These are phyloP conservation scores for Copsychus sechellarum DNA, from an alignment of 2,113 vertebrate genomes.

Conservation along the genomic window DNA sequence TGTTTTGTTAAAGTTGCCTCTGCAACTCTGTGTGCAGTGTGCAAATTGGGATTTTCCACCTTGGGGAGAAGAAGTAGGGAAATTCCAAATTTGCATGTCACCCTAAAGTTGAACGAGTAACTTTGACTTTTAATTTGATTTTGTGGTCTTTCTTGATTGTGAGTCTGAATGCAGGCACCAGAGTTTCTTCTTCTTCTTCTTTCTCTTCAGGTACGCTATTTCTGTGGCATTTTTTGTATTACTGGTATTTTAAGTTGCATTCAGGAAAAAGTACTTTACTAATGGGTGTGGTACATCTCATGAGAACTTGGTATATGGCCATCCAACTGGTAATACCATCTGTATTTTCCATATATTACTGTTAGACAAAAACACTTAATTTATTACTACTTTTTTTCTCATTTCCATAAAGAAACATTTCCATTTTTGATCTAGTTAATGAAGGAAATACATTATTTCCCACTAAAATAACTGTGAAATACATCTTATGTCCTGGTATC, in stretches of 20 bases:
- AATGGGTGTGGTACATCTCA: background rate
- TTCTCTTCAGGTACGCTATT: background rate
- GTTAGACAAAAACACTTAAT: background rate
- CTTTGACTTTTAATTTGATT: background rate
- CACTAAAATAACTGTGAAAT: background rate
- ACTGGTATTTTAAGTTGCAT: background rate
- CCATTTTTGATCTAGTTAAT: background rate
- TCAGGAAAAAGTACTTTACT: background rate
- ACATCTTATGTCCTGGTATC: background rate
- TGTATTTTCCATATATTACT: background rate
- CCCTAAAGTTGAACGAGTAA: background rate
- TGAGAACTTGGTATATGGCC: background rate
- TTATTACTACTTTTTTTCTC: background rate
- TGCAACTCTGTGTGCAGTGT: background rate
- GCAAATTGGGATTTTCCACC: background rate
- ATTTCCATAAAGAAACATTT: background rate
- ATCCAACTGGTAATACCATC: background rate
- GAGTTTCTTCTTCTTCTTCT: background rate
- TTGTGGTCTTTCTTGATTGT: background rate
- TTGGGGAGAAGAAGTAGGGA: rapidly evolving
- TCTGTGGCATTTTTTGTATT: background rate
- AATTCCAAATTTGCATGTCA: background rate
- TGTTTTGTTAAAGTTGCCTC: background rate
- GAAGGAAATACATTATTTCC: background rate
- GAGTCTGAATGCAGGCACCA: background rate